Conservation (phyloP, 92 coral and sea anemone species). For the Phymanthus crucifer region DNA sequence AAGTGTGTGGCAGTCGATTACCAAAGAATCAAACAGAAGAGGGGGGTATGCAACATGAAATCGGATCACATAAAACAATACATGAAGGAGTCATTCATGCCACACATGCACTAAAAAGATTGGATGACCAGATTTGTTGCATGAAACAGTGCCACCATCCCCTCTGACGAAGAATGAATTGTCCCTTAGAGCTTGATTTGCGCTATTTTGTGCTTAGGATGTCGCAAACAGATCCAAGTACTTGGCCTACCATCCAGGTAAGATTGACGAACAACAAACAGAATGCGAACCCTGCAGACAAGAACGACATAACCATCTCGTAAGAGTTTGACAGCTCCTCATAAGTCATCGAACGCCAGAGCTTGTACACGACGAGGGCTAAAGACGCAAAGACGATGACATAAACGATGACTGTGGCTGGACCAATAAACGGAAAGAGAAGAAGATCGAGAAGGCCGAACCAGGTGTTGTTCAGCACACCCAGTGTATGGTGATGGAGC, state of each 20-base stretch:
- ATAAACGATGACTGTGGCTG: background rate
- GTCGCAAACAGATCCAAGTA: conserved; percentile 47
- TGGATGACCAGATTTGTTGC: too few relatives aligned
- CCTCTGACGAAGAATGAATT: too few relatives aligned
- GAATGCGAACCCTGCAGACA: conserved; percentile 56
- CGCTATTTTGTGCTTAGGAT: conserved; percentile 25
- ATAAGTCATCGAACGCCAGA: conserved; percentile 27
- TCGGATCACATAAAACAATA: too few relatives aligned
- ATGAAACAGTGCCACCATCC: too few relatives aligned
- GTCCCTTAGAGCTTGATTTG: background rate
- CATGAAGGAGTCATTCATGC: too few relatives aligned
- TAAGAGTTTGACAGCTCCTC: conserved; percentile 33
- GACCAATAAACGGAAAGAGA: background rate
- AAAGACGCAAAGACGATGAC: conserved; percentile 24
- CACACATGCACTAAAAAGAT: too few relatives aligned
- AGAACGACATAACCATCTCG: conserved; percentile 48
- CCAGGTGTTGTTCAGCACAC: conserved; percentile 10
- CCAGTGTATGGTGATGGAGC: background rate
- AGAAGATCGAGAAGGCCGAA: background rate
- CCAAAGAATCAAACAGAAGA: too few relatives aligned
- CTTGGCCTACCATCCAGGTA: conserved; percentile 44
- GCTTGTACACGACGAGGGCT: conserved; percentile 11
- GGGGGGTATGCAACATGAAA: too few relatives aligned
- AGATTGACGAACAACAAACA: conserved; percentile 35
- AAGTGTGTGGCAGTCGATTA: too few relatives aligned